Conservation (phyloP, 2,113 vertebrate genomes). For the Thomomys bottae region DNA sequence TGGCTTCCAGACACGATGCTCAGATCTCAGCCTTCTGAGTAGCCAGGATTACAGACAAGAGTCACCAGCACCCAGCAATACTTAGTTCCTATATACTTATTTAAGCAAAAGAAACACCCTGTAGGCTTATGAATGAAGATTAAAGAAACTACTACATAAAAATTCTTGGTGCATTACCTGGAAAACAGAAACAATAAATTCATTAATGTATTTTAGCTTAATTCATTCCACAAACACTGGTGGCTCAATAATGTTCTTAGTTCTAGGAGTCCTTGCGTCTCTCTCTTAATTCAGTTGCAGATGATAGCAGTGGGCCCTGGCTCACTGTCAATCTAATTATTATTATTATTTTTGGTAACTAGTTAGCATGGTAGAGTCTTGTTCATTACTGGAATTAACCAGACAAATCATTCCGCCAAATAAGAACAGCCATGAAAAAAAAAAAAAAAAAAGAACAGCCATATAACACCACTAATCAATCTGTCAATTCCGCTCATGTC, state of each 20-base stretch:
- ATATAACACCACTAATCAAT: too few species aligned
- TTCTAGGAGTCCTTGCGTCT: neutral
- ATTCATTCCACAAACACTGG: neutral
- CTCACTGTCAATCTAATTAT: neutral
- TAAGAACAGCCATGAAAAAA: too few species aligned
- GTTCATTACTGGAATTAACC: too few species aligned
- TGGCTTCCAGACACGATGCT: too few species aligned
- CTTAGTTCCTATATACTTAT: conserved; percentile 18
- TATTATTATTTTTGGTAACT: too few species aligned
- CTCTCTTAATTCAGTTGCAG: neutral
- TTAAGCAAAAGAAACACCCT: neutral
- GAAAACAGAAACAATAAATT: neutral
- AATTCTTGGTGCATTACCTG: neutral
- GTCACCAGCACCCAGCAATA: neutral
- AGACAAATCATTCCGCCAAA: too few species aligned
- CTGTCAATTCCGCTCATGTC: too few species aligned
- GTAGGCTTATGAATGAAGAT: neutral
- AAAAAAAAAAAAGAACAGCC: too few species aligned
- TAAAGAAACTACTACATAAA: neutral
- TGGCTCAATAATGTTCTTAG: neutral
- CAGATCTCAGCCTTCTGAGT: too few species aligned
- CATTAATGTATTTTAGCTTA: neutral
- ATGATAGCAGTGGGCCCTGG: neutral
- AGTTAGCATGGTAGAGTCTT: too few species aligned
- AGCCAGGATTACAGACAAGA: too few species aligned